phyloP scores from a whole-genome alignment of 2,888 invertebrate species.

The Cephonodes hylas region DNA sequence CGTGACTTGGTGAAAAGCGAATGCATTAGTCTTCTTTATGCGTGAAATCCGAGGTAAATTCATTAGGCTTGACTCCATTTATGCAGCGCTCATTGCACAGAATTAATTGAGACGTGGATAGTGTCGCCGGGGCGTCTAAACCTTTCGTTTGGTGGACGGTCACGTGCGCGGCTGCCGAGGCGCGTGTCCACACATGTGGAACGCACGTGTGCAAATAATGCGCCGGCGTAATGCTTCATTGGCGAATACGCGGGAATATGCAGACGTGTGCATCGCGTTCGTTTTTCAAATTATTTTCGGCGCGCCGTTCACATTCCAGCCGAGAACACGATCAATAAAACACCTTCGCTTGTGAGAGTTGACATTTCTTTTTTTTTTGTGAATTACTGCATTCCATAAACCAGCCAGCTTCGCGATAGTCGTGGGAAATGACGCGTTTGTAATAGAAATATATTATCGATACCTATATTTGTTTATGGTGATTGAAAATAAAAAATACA shows the following conservation, averaged over 20 bases:
- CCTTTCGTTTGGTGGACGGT: conserved; percentile 18
- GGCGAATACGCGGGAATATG: conserved; percentile 2
- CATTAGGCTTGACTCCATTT: background rate
- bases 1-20: background rate
- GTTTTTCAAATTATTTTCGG: conserved; percentile 1
- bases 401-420: background rate
- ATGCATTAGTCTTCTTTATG: background rate
- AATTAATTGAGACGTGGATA: background rate
- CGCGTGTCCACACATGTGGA: conserved; percentile 21
- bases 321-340: background rate
- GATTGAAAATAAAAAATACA: background rate
- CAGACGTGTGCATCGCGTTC: conserved; percentile 4
- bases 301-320: background rate
- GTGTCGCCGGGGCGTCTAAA: conserved; percentile 10
- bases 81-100: background rate
- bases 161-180: conserved; percentile 19
- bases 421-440: background rate
- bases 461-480: background rate
- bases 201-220: conserved; percentile 2
- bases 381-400: background rate
- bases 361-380: background rate
- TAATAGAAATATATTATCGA: no score
- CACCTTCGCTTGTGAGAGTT: background rate
- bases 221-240: background rate
- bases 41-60: background rate